Percentiles rank a stretch among this genome's conserved stretches.
phyloP scores from a whole-genome alignment of 2,888 invertebrate genomes.

The Dynastes hyllus region DNA sequence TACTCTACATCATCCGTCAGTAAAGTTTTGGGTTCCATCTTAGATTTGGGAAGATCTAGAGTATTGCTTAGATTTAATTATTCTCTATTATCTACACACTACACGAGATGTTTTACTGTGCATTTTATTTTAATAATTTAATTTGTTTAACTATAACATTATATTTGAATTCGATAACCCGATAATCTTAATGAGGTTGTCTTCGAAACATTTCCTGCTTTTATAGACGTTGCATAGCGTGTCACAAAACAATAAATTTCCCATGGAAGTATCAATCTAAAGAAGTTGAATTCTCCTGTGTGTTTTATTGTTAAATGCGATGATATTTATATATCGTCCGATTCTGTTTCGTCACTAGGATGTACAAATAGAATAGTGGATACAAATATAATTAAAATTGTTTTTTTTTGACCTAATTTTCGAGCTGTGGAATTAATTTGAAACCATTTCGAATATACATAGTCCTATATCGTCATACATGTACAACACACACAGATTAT shows the following conservation, averaged over 20 bases:
- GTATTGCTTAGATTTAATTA: no score
- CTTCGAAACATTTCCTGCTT: not conserved
- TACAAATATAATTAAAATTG: not conserved
- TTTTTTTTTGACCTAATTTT: not conserved
- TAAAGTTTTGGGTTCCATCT: no score
- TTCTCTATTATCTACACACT: no score
- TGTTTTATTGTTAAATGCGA: conserved; percentile 22
- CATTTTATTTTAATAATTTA: not conserved
- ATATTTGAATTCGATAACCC: conserved; percentile 3
- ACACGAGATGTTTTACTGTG: no score
- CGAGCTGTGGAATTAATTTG: not conserved
- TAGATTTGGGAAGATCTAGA: no score
- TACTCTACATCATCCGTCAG: no score
- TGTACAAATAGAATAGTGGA: not conserved
- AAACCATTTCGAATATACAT: not conserved
- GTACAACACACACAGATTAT: not conserved
- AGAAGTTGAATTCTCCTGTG: conserved; percentile 19
- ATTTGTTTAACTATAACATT: not conserved
- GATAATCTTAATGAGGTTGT: conserved; percentile 25
- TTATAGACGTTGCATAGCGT: conserved; percentile 17
- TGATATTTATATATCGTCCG: conserved; percentile 18
- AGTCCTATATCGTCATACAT: not conserved
- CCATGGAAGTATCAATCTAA: conserved; percentile 27
- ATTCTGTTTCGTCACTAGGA: not conserved
- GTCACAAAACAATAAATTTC: conserved; percentile 20